Base-by-base conservation (phyloP, 2,888 invertebrate species). In the Ethmia dodecea region DNA sequence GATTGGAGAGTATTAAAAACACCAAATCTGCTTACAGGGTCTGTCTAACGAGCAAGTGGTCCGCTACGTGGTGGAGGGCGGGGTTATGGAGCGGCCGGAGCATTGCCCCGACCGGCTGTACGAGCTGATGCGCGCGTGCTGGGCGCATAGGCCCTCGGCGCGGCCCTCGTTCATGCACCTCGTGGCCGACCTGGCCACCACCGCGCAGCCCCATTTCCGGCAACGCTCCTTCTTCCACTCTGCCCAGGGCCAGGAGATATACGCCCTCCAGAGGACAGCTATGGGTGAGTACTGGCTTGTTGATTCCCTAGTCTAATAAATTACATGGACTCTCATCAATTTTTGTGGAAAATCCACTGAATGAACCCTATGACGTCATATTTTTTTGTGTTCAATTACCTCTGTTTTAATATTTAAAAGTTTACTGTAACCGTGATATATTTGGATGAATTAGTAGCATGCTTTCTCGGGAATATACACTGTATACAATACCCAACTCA, bases 21-120 rank as follows among this genome's bases (percentile, higher is more conserved):
- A n/a, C n/a, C n/a, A 18, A 3, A 13, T 31, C 5, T 31, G 13
- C 10, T 15, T 11, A 25, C 83, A 94, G 90, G 95, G 95, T 6
- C 83, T 95, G 47, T 92, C 95, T 8, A 98, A 98, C 77, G 97
- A 98, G 80, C 96, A 98, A 86, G 97, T 94, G 36, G 76, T 97
- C 46, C 89, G 93, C 10, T 95, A 94, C 77, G 96, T 98, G 40
- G 93, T 94, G 45, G 94, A 94, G 55, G 96, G 96, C 33, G 94
- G 95, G 35, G 93, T 96, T 28, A 97, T 99, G 96, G 96, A 96
- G 72, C 90, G 94, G 42, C 99, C 99, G 0, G 96, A 96, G 73
- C 95, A 96, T 73, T 99, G 99, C 76, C 98, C 98, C 1, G 94
- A 96, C 62, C 91, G 93, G 54, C 86, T 99, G 70, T 97, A 95